Conservation (phyloP, 2,797 vertebrate species). For the Phalanger gymnotis region DNA sequence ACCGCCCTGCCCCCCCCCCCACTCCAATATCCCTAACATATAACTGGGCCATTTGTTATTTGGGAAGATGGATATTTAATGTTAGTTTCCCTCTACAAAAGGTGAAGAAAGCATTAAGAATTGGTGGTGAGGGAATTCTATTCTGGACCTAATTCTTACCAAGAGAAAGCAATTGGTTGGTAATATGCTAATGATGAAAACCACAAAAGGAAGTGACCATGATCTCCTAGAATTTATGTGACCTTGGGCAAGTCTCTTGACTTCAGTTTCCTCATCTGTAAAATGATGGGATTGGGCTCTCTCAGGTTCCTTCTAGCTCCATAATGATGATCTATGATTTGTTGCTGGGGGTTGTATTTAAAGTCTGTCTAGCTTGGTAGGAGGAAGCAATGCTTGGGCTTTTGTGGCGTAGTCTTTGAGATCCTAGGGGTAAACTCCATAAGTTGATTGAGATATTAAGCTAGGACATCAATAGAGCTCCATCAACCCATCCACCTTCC, state of each 20-base stretch:
- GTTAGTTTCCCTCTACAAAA: neutral
- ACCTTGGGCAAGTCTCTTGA: neutral
- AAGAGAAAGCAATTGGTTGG: neutral
- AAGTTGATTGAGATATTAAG: neutral
- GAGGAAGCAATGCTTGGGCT: neutral
- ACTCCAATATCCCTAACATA: neutral
- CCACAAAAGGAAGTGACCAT: neutral
- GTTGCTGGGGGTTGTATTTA: neutral
- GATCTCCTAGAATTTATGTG: neutral
- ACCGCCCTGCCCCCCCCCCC: fast-evolving
- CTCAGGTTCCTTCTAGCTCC: neutral
- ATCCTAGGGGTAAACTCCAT: neutral
- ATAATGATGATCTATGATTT: neutral
- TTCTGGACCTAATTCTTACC: neutral
- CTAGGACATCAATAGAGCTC: neutral
- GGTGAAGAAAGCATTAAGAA: neutral
- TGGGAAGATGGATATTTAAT: neutral
- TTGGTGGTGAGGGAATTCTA: neutral
- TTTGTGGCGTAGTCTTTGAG: neutral
- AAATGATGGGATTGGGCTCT: neutral
- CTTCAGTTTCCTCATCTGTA: neutral
- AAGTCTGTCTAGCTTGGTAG: neutral
- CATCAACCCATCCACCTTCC: neutral
- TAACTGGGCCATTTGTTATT: neutral
- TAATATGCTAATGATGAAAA: neutral